Conservation (phyloP, 2,113 vertebrate genomes). For the Grammomys surdaster region DNA sequence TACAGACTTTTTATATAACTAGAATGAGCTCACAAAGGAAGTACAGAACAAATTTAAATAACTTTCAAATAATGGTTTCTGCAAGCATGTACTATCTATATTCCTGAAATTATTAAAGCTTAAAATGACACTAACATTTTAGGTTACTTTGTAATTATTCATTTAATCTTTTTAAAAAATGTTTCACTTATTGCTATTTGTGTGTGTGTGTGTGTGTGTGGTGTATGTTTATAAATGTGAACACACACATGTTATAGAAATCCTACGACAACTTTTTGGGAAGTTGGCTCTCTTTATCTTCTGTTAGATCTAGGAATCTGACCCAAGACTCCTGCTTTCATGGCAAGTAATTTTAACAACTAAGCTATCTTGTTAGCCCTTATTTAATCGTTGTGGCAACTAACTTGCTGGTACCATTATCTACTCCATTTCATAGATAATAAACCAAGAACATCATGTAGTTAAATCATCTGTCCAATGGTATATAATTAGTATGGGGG, state of each 20-base stretch:
- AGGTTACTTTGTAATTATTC: slow-evolving; percentile 5
- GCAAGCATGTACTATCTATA: slow-evolving; percentile 10
- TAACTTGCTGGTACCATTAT: neutral
- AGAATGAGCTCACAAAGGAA: slow-evolving; percentile 32
- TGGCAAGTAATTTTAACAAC: neutral
- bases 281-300: neutral
- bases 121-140: slow-evolving; percentile 9
- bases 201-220: neutral
- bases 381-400: slow-evolving; percentile 21
- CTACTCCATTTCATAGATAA: neutral
- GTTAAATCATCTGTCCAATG: neutral
- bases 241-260: neutral
- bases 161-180: neutral
- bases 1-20: neutral
- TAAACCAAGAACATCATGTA: neutral
- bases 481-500: neutral
- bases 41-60: slow-evolving; percentile 29
- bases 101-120: slow-evolving; percentile 40
- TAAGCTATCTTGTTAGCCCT: neutral
- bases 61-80: neutral
- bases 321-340: neutral
- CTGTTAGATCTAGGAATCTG: neutral
- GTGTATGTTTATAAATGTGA: neutral
- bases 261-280: neutral
- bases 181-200: neutral